These are phyloP conservation scores for Aporrectodea caliginosa DNA, from an alignment of 1,140 invertebrate genomes.

Conservation along the genomic window DNA sequence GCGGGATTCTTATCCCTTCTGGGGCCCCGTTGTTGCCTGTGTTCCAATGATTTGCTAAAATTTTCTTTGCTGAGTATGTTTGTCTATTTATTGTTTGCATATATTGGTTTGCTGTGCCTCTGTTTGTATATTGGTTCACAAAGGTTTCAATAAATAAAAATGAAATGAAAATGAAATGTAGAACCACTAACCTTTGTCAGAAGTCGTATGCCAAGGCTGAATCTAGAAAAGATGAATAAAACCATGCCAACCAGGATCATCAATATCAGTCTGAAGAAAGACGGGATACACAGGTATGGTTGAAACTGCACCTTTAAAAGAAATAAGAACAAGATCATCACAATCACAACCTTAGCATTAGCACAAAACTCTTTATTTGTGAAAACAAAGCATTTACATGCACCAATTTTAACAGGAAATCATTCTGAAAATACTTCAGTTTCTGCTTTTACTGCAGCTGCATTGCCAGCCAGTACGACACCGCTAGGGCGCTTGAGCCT, in stretches of 20 bases:
- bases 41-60: no score
- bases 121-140: background rate
- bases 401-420: background rate
- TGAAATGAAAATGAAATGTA: background rate
- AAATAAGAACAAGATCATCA: background rate
- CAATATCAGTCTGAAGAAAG: background rate
- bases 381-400: background rate
- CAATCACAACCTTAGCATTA: no score
- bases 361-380: no score
- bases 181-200: background rate
- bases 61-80: no score
- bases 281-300: background rate
- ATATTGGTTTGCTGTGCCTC: no score
- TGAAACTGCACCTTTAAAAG: background rate
- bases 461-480: no score
- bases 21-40: no score
- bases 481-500: no score
- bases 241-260: background rate
- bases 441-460: no score
- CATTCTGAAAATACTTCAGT: background rate
- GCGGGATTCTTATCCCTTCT: no score
- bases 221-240: background rate
- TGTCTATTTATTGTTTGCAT: no score
- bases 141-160: background rate
- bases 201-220: background rate